Base-by-base conservation (phyloP, 2,888 invertebrate genomes). In the Cenopis cana region DNA sequence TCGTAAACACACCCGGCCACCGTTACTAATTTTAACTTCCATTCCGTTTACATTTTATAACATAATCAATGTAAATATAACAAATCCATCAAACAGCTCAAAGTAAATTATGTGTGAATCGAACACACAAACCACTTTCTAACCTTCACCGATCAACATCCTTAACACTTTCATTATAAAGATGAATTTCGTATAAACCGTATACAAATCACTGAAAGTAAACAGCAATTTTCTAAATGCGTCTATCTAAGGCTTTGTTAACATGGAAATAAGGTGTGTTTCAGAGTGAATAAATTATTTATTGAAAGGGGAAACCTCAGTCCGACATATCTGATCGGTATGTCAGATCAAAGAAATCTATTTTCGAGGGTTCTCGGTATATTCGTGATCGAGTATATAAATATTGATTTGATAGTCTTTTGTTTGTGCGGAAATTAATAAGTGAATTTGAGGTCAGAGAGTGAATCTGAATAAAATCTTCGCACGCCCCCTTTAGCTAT, bases 331-430 rank as follows among this genome's bases (percentile, higher is more conserved):
- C 17, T 64, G 64, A 65, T 70, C 50, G 65, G 59, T 50, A 54
- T 36, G 65, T 65, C 59, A 66, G 70, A 70, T 70, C 70, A 70
- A 70, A 70, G 70, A n/a, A 54, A 60, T 49, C 59, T 70, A 70
- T 65, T 66, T 54, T 46, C 20, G 20, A 46, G 29, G 14, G 33
- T 17, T 38, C 41, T 65, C 17, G 14, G 52, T 57, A 64, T 69
- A 59, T 65, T 24, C 12, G 14, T 11, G 57, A 65, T 66, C 20
- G n/a, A n/a, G 33, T 17, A 65, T 54, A 41, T 68, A 57, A 64
- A 69, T 69, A 69, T 54, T 54, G 54, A 36, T 55, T 59, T 41
- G 52, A 54, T 59, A 59, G n/a, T 10, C 14, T 54, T 46, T 59
- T 70, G 17, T 49, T 33, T 18, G 12, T 14, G 2, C 18, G 36